phyloP scores from a whole-genome alignment of 1,140 invertebrate genomes.

The Pectinophora gossypiella region DNA sequence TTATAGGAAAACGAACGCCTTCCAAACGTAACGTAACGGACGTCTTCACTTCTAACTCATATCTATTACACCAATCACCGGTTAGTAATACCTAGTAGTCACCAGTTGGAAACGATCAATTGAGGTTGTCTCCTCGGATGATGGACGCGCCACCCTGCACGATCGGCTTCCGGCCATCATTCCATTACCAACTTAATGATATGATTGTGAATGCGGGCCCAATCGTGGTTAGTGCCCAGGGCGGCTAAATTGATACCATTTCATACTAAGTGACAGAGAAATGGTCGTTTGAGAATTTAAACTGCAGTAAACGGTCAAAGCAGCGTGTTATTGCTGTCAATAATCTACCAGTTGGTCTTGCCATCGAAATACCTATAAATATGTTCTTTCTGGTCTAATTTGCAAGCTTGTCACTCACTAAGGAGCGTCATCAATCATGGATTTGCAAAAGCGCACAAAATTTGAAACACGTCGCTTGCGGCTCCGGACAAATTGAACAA shows the following conservation, averaged over 20 bases:
- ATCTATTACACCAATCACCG: no score
- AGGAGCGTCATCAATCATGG: not conserved
- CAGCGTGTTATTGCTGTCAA: no score
- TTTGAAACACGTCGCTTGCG: not conserved
- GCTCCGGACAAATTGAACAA: not conserved
- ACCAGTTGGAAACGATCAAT: conserved; percentile 24
- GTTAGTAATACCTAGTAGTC: not conserved
- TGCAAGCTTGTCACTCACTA: no score
- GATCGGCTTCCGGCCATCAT: conserved; percentile 49
- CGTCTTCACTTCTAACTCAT: no score
- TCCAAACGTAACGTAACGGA: no score
- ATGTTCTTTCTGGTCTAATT: no score
- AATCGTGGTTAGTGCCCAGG: conserved; percentile 16
- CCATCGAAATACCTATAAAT: no score
- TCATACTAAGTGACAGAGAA: not conserved
- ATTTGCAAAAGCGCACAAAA: not conserved
- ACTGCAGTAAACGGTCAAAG: no score
- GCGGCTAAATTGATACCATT: conserved; percentile 8
- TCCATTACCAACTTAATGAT: conserved; percentile 33
- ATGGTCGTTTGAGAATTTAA: no score
- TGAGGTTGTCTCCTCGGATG: conserved; percentile 44
- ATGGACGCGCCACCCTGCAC: conserved; percentile 47
- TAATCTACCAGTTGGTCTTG: no score
- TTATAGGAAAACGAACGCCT: no score
- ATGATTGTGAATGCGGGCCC: conserved; percentile 24